phyloP scores from a whole-genome alignment of 2,888 invertebrate genomes.

The Eueremaeus valkanovi region DNA sequence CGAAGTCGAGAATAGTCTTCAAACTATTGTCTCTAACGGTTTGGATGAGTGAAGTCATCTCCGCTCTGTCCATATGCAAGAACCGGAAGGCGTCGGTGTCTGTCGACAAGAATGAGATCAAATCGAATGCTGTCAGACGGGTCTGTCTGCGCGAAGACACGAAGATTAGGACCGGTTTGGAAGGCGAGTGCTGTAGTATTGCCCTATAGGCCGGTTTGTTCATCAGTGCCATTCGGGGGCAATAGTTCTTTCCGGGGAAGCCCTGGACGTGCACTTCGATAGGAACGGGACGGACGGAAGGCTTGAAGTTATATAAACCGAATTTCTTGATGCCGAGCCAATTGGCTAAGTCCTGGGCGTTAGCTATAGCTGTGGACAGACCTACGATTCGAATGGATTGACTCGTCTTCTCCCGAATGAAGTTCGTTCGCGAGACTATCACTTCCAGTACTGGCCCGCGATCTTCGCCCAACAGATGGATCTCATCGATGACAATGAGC shows the following conservation, averaged over 20 bases:
- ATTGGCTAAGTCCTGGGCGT: conserved; percentile 91
- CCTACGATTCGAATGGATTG: conserved; percentile 82
- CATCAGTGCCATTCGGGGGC: conserved; percentile 99
- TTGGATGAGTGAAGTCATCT: conserved; percentile 67
- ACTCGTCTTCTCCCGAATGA: conserved; percentile 75
- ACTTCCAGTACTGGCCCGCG: conserved; percentile 74
- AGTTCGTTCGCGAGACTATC: conserved; percentile 94
- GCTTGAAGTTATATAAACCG: conserved; percentile 95
- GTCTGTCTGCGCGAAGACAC: conserved; percentile 97
- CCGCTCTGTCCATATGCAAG: conserved; percentile 77
- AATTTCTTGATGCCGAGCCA: conserved; percentile 81
- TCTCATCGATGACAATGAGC: conserved; percentile 94
- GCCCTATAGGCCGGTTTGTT: conserved; percentile 95
- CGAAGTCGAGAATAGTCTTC: conserved; percentile 82
- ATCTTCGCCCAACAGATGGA: conserved; percentile 78
- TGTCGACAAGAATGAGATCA: conserved; percentile 86
- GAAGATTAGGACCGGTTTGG: conserved; percentile 85
- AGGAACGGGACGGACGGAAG: conserved; percentile 95
- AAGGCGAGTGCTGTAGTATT: conserved; percentile 84
- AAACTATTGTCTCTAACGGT: conserved; percentile 75
- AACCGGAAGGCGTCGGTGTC: conserved; percentile 85
- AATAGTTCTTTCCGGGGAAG: conserved; percentile 96
- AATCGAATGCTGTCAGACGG: conserved; percentile 87
- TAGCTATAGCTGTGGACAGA: conserved; percentile 93
- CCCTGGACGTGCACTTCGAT: conserved; percentile 90